phyloP scores from a whole-genome alignment of 2,113 vertebrate species.

The Phylloscopus trochilus region DNA sequence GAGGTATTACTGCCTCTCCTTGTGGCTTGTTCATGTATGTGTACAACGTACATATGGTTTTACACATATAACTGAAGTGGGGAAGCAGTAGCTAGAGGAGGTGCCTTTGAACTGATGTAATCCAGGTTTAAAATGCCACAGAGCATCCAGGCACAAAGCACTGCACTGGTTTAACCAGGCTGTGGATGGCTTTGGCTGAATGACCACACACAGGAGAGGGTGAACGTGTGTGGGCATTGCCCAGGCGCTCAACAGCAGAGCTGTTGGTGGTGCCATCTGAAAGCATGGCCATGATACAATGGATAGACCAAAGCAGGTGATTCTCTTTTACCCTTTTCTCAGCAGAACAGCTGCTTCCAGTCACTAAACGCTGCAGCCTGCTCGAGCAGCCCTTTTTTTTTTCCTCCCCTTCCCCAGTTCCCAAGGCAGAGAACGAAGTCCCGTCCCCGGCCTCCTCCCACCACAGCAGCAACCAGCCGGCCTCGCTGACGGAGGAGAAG shows the following conservation, averaged over 20 bases:
- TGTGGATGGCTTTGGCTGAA: not conserved
- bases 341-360: not conserved
- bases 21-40: rapidly evolving
- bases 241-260: not conserved
- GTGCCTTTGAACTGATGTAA: not conserved
- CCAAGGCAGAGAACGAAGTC: slow-evolving; percentile 90
- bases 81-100: not conserved
- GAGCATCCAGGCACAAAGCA: not conserved
- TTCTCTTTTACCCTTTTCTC: not conserved
- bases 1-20: not conserved
- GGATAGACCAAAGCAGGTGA: not conserved
- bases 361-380: rapidly evolving
- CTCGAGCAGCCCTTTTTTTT: not conserved
- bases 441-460: slow-evolving; percentile 96
- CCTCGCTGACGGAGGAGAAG: slow-evolving; percentile 93
- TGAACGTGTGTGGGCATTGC: not conserved
- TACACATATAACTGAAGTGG: not conserved
- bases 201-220: not conserved
- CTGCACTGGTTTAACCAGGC: not conserved
- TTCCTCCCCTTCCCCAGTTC: slow-evolving; percentile 72
- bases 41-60: rapidly evolving
- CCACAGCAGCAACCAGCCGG: slow-evolving; percentile 94
- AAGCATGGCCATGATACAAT: not conserved
- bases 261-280: rapidly evolving
- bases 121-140: not conserved